These are phyloP conservation scores for Morinoia aosen DNA, from an alignment of 2,888 invertebrate species.

Conservation along the genomic window DNA sequence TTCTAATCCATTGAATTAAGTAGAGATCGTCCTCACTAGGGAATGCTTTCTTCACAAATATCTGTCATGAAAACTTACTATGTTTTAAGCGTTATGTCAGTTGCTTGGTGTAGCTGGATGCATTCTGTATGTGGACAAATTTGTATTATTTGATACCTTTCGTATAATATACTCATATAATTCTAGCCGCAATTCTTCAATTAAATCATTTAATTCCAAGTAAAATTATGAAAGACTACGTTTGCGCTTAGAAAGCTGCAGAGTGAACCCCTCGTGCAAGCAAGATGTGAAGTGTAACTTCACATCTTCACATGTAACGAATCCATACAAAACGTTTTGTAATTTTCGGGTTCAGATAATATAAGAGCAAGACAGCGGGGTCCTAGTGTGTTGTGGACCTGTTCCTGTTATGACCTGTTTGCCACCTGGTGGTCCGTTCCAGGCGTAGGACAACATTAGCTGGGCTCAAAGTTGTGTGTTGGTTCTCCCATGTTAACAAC, in stretches of 20 bases:
- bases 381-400: background rate
- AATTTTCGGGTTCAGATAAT: background rate
- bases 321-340: background rate
- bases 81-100: background rate
- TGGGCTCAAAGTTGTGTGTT: background rate
- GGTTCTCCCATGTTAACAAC: background rate
- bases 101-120: background rate
- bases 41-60: background rate
- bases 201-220: background rate
- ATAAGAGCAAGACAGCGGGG: background rate
- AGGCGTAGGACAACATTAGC: background rate
- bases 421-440: background rate
- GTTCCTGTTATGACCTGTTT: background rate
- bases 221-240: background rate
- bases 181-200: background rate
- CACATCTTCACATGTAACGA: too few species aligned
- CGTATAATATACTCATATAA: background rate
- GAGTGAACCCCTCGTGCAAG: background rate
- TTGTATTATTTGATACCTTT: background rate
- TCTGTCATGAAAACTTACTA: background rate
- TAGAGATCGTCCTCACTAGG: background rate
- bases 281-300: background rate
- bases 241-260: background rate
- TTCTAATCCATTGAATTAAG: background rate
- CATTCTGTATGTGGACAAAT: background rate